Percentiles rank a stretch among this genome's conserved stretches.
phyloP scores from a whole-genome alignment of 2,888 invertebrate species.

The Ypsolopha scabrella region DNA sequence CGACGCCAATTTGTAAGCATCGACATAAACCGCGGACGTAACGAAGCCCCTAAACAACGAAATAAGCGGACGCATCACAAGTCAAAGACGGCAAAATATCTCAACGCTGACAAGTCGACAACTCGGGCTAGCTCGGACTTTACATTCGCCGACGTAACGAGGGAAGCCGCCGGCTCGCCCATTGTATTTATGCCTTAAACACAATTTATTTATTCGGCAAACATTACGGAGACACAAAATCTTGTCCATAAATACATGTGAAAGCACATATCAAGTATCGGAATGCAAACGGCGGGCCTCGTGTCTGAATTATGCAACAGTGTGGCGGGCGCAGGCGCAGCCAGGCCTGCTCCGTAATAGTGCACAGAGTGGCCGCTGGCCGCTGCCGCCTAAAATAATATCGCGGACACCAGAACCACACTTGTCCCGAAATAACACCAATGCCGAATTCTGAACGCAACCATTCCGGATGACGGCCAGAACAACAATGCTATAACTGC shows the following conservation, averaged over 20 bases:
- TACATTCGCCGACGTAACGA: constrained; percentile 68
- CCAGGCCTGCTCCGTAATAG: constrained; percentile 44
- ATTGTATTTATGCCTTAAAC: constrained; percentile 67
- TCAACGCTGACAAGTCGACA: constrained; percentile 58
- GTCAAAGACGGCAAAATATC: constrained; percentile 45
- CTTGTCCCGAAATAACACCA: constrained; percentile 23
- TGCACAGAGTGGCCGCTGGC: constrained; percentile 39
- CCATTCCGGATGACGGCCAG: background rate
- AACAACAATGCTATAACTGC: background rate
- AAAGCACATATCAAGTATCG: constrained; percentile 70
- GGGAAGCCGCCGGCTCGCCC: constrained; percentile 56
- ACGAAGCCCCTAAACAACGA: constrained; percentile 65
- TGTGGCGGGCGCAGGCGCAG: constrained; percentile 37
- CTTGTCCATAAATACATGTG: constrained; percentile 71
- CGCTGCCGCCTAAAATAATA: constrained; percentile 50
- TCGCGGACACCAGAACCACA: constrained; percentile 17
- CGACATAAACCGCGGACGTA: constrained; percentile 58
- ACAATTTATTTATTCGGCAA: constrained; percentile 68
- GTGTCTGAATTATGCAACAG: constrained; percentile 69
- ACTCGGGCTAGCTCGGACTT: constrained; percentile 55
- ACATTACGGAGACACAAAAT: constrained; percentile 70
- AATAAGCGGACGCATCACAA: constrained; percentile 37
- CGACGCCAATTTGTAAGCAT: constrained; percentile 61
- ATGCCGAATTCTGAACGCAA: constrained; percentile 20
- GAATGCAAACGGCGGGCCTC: constrained; percentile 66